Base-by-base conservation (phyloP, 2,113 vertebrate genomes). In the Zosterops lateralis region DNA sequence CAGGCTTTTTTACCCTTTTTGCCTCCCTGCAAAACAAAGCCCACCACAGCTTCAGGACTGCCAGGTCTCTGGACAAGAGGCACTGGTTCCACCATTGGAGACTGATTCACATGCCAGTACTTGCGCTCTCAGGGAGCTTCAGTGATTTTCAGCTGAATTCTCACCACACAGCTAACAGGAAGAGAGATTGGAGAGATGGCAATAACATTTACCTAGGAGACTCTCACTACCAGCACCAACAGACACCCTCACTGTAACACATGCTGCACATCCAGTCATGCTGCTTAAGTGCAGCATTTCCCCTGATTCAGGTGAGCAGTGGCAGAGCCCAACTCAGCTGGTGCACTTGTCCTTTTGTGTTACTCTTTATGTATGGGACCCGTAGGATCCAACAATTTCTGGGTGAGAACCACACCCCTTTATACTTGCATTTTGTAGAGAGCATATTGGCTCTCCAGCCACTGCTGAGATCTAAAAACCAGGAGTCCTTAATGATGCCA, bases 281-380 rank as follows among this genome's bases (percentile, higher is more conserved):
- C 20, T 57, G n/a, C 31, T 40, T 60, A 82, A 53, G 9, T 53
- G 62, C 28, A 79, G 54, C n/a, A 9, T 57, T 83, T 90, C 8
- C 28, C 57, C 45, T 4, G 8, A 14, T 70, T 61, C 17, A 21
- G 36, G 50, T 17, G 15, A 87, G 51, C 20, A n/a, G 31, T 3
- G 0, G 34, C 65, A 81, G 64, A 94, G 84, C 18, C 29, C 60
- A 86, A 5, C 18, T 17, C 29, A 64, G 68, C 9, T 0, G 0
- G 26, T 29, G 47, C 25, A 32, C 34, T 3, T 54, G 17, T 45
- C 32, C 16, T 58, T 82, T 64, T 66, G 31, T 57, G 15, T 40
- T 77, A 40, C 40, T 66, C n/a, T 70, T 53, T 21, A 40, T 18
- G 7, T 26, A 38, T 9, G n/a, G 29, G 22, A 86, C 21, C 47